Base-by-base conservation (phyloP, 2,888 invertebrate species). In the Zeuzera pyrina region DNA sequence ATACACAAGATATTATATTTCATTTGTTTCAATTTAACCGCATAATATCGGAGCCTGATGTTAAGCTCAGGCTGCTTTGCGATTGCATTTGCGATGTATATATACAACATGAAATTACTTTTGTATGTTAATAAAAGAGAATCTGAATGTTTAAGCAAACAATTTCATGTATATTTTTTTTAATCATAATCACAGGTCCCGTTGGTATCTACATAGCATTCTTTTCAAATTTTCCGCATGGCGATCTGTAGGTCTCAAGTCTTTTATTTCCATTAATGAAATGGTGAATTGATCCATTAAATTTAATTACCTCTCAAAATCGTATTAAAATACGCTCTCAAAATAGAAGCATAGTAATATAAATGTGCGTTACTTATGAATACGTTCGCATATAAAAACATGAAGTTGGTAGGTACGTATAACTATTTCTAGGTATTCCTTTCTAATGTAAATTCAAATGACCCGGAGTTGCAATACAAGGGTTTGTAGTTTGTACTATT, bases 21-120 rank as follows among this genome's bases (percentile, higher is more conserved):
- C 13, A 8, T 13, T 14, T 22, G 24, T 16, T 27, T 30, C 4
- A n/a, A 12, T 32, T 34, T 1, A 14, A 14, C 6, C 6, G 11
- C 11, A 15, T 29, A 8, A 12, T 13, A 29, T 8, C 22, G 3
- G 3, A 23, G 29, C 27, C 11, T 22, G 16, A 31, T 26, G 15
- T 30, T 14, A 23, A 2, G 29, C 15, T 28, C 33, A 15, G 23
- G 23, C 14, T 22, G 21, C 26, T 31, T 8, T 38, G 22, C 78
- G 79, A 68, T 44, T 62, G 74, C 67, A 47, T 52, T 63, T 71
- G 78, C 77, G 78, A 76, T 58, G 40, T 40, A 26, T 38, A 26
- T 23, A 24, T 14, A 30, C 12, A 34, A 36, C 38, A 51, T 55
- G 54, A 56, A 47, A 41, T 49, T 45, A 47, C 48, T 45, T 39